A percentile compares a stretch with the other conserved stretches of the same genome.
phyloP scores from a whole-genome alignment of 2,797 vertebrate species.

The Antennarius maculatus region DNA sequence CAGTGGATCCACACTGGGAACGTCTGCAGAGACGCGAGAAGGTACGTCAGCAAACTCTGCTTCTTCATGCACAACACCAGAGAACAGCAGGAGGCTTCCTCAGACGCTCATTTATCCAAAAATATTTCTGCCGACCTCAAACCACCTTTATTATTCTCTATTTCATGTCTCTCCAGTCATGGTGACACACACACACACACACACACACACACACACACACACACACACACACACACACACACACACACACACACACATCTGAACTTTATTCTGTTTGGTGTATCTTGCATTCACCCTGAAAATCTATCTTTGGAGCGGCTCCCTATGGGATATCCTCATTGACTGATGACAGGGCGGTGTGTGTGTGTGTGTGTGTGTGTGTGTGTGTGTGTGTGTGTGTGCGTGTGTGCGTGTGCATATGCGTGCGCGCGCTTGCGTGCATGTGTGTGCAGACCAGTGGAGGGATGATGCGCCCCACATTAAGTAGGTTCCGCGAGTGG shows the following conservation, averaged over 20 bases:
- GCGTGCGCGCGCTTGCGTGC: conserved; percentile 19
- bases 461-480: conserved; percentile 67
- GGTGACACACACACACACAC: no score
- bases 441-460: conserved; percentile 11
- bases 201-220: no score
- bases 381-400: conserved; percentile 11
- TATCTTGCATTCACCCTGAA: not conserved
- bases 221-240: no score
- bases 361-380: conserved; percentile 3
- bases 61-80: conserved; percentile 17
- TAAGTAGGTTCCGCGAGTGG: conserved; percentile 36
- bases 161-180: not conserved
- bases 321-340: conserved; percentile 16
- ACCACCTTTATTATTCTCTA: not conserved
- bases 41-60: conserved; percentile 51
- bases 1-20: conserved; percentile 37
- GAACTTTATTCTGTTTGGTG: not conserved
- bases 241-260: not conserved
- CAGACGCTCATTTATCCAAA: conserved; percentile 7
- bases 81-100: conserved; percentile 19
- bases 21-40: conserved; percentile 55
- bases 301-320: not conserved
- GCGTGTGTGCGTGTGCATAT: conserved; percentile 2
- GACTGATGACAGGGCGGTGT: conserved; percentile 37
- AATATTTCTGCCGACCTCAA: conserved; percentile 18